Conservation (phyloP, 2,797 vertebrate species). For the Lateolabrax maculatus region DNA sequence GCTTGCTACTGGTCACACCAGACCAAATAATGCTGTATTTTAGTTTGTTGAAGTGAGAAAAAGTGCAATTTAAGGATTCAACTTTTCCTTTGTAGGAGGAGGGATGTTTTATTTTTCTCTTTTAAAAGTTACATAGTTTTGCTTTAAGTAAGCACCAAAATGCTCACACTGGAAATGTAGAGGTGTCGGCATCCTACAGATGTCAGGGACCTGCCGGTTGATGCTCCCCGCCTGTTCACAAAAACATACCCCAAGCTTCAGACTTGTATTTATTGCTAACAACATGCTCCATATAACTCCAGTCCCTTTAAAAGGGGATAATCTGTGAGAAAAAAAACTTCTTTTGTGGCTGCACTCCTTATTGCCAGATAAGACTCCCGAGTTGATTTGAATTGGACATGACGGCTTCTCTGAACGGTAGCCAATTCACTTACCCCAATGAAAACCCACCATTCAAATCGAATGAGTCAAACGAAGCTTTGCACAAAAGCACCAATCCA, state of each 20-base stretch:
- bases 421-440: slow-evolving; percentile 73
- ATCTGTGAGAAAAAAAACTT: slow-evolving; percentile 51
- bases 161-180: not conserved
- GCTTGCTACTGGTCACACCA: not conserved
- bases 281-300: slow-evolving; percentile 44
- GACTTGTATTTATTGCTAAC: slow-evolving; percentile 36
- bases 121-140: not conserved
- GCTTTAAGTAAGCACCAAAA: not conserved
- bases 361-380: slow-evolving; percentile 59
- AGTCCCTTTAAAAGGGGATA: slow-evolving; percentile 46
- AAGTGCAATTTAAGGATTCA: not conserved
- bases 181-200: slow-evolving; percentile 21
- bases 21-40: not conserved
- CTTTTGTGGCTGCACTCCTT: slow-evolving; percentile 60
- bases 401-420: slow-evolving; percentile 55
- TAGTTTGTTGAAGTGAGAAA: not conserved
- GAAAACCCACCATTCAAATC: slow-evolving; percentile 71
- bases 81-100: not conserved
- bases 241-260: slow-evolving; percentile 17
- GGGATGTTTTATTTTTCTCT: not conserved
- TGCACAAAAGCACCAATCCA: slow-evolving; percentile 64
- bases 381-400: slow-evolving; percentile 75
- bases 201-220: slow-evolving; percentile 19
- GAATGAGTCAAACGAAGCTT: slow-evolving; percentile 71
- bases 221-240: slow-evolving; percentile 9